These are phyloP conservation scores for Petrolisthes cinctipes DNA, from an alignment of 2,888 invertebrate species.

Conservation along the genomic window DNA sequence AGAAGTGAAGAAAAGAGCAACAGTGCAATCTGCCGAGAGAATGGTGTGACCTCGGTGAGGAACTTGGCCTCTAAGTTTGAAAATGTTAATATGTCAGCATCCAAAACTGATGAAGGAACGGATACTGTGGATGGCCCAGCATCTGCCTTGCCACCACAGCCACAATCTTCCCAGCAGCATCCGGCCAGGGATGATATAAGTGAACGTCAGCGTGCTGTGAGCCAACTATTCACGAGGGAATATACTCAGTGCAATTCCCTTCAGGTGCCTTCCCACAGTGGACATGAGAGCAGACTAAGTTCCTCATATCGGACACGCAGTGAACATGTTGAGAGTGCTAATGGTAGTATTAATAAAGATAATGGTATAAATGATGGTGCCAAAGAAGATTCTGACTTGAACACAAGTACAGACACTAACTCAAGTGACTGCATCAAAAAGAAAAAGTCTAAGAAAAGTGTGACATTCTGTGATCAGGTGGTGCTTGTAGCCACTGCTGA, in stretches of 20 bases:
- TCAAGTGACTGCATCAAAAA: conserved; percentile 72
- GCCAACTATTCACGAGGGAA: conserved; percentile 62
- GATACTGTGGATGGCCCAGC: conserved; percentile 64
- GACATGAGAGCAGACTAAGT: conserved; percentile 59
- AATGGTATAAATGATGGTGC: conserved; percentile 42
- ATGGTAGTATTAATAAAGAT: conserved; percentile 28
- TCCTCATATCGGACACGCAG: conserved; percentile 49
- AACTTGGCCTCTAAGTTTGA: conserved; percentile 88
- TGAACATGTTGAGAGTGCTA: conserved; percentile 40
- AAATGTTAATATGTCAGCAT: conserved; percentile 67
- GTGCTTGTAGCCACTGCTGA: conserved; percentile 92
- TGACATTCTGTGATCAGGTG: conserved; percentile 94
- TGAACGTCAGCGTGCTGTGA: conserved; percentile 44
- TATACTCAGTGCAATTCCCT: conserved; percentile 65
- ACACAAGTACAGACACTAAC: conserved; percentile 66
- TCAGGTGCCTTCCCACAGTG: conserved; percentile 63
- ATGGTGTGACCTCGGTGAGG: conserved; percentile 74
- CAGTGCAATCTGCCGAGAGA: not conserved
- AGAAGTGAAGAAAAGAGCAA: conserved; percentile 28
- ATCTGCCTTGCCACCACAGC: not conserved
- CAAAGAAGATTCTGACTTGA: conserved; percentile 56
- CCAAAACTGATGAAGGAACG: conserved; percentile 41
- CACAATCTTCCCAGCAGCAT: conserved; percentile 17
- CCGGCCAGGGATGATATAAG: conserved; percentile 36
- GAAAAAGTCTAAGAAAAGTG: conserved; percentile 81